phyloP scores from a whole-genome alignment of 2,113 vertebrate genomes.

The Verasper variegatus region DNA sequence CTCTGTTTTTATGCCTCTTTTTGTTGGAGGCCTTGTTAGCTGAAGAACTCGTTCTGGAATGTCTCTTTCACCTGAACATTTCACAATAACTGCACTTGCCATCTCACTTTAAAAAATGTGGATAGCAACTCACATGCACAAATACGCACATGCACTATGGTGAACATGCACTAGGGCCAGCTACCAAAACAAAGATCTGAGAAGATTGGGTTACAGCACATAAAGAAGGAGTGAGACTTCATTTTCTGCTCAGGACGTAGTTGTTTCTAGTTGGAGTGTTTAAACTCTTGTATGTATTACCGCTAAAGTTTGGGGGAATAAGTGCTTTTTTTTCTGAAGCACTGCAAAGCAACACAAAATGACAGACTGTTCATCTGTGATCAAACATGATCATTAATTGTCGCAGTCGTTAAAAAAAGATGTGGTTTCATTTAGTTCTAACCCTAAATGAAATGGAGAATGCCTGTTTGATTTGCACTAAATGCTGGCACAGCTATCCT shows the following conservation, averaged over 20 bases:
- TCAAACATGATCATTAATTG: slow-evolving; percentile 25
- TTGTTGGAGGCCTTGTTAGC: not conserved
- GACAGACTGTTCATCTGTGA: slow-evolving; percentile 55
- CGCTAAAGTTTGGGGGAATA: slow-evolving; percentile 14
- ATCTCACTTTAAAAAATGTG: not conserved
- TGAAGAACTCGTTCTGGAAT: not conserved
- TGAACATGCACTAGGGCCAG: not conserved
- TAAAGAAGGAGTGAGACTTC: not conserved
- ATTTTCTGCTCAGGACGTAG: not conserved
- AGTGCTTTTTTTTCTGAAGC: slow-evolving; percentile 1
- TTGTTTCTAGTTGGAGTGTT: not conserved
- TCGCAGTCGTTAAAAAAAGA: not conserved
- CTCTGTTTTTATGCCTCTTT: not conserved
- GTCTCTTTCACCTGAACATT: not conserved
- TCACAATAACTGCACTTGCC: not conserved
- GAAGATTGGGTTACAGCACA: not conserved
- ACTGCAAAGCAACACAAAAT: slow-evolving; percentile 32
- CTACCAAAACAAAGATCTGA: not conserved
- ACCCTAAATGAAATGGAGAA: slow-evolving; percentile 36
- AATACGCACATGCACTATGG: not conserved
- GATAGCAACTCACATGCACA: not conserved
- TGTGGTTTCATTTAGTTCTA: not conserved
- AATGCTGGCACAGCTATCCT: slow-evolving; percentile 45
- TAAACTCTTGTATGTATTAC: no score
- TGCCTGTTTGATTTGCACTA: slow-evolving; percentile 41